Base-by-base conservation (phyloP, 2,797 vertebrate species). In the Salmo trutta region DNA sequence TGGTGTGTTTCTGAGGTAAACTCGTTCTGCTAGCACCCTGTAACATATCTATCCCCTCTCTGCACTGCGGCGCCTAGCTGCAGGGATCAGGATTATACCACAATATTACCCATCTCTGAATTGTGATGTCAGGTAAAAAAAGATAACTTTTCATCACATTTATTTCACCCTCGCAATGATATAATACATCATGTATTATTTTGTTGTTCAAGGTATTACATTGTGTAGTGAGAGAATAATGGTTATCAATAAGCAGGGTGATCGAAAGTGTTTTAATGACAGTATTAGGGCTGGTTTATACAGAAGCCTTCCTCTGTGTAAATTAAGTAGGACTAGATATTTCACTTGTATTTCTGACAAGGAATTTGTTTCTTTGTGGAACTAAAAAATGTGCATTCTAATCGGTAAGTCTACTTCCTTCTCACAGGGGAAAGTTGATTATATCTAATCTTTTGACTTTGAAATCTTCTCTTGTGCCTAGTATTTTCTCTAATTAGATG, bases 1-100 rank as follows among this genome's bases (percentile, higher is more conserved):
- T 29, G 75, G 52, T 27, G 75, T 79, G 81, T 89, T 87, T 91
- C 88, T 76, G 77, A 86, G 88, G 82, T 89, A 88, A 86, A 89
- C 82, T 79, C 82, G 78, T 59, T 77, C 78, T 80, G 76, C 76
- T 79, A 3, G 70, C 83, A 74, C 83, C 81, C 78, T 73, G 62
- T 75, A 84, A 78, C 78, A 78, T 81, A 77, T 69, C 69, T 81
- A 77, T 68, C 62, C 75, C 81, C 87, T 83, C 73, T 47, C 78
- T 81, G 65, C 12, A 70, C 70, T 75, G 75, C 47, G 80, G 67
- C 75, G 79, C 29, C 81, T 65, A 71, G 80, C 84, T 80, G 74
- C 81, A 73, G 82, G 82, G 77, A 79, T 85, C 76, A 78, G 78
- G 83, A 84, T 86, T 71, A 41, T 56, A 69, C 74, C 64, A 73